Conservation (phyloP, 2,888 invertebrate genomes). For the Aphrophora alni region DNA sequence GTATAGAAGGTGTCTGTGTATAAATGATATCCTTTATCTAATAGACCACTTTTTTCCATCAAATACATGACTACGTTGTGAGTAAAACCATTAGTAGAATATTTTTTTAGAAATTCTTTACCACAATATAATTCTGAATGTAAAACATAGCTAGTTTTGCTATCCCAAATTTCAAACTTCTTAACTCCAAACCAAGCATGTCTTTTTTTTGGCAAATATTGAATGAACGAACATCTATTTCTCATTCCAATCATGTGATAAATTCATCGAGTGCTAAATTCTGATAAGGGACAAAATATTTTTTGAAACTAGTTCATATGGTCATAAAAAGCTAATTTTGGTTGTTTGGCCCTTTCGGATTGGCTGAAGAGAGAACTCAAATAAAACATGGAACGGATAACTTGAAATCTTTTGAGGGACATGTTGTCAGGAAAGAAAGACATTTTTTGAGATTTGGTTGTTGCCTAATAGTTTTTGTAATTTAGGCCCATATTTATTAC, state of each 20-base stretch:
- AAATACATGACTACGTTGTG: conserved; percentile 25
- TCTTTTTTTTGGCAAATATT: conserved; percentile 20
- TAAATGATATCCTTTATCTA: conserved; percentile 28
- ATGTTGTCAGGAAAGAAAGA: no score
- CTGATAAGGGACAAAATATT: conserved; percentile 20
- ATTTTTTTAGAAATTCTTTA: conserved; percentile 15
- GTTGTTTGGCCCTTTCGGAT: no score
- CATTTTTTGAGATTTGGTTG: no score
- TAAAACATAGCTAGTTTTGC: conserved; percentile 23
- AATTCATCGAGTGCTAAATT: conserved; percentile 32
- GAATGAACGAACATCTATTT: conserved; percentile 8
- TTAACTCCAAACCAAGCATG: conserved; percentile 27
- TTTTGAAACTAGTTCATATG: conserved; percentile 31
- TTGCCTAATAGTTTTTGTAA: no score
- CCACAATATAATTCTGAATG: conserved; percentile 30
- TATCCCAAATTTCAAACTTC: conserved; percentile 33
- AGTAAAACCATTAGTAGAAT: conserved; percentile 7
- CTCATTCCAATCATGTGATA: conserved; percentile 37
- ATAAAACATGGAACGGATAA: no score
- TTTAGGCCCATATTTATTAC: no score
- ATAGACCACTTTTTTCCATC: conserved; percentile 6
- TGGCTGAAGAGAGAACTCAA: neutral
- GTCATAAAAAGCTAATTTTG: conserved; percentile 6
- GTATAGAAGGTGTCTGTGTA: conserved; percentile 34
- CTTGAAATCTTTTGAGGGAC: no score